Evolutionary conservation across 2,113 vertebrate species (phyloP).

Genomic region (Psilopogon haemacephalus): DNA sequence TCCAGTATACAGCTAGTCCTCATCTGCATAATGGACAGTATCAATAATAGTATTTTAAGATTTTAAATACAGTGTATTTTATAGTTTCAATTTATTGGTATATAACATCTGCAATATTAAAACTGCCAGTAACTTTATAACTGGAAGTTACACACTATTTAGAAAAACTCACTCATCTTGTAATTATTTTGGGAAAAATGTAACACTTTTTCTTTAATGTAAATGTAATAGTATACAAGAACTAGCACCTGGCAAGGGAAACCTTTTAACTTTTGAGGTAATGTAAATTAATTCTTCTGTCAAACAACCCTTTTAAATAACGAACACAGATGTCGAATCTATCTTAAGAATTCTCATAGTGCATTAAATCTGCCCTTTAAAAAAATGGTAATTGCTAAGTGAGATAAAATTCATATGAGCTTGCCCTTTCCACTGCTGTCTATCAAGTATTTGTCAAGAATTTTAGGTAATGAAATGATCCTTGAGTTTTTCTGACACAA

Average conservation of each 20-base stretch:
- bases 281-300: neutral
- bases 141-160: no score
- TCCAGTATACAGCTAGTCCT: neutral
- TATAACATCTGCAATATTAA: neutral
- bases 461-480: constrained; percentile 21
- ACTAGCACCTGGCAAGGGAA: neutral
- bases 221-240: neutral
- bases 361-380: constrained; percentile 41
- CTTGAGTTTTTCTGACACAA: constrained; percentile 1
- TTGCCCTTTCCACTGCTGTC: constrained; percentile 41
- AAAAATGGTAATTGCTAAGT: constrained; percentile 40
- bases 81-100: neutral
- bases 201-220: neutral
- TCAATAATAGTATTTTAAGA: neutral
- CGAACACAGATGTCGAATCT: neutral
- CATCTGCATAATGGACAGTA: neutral
- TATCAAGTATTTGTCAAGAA: constrained; percentile 38
- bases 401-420: constrained; percentile 47
- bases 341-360: constrained; percentile 24
- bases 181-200: neutral
- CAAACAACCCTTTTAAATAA: constrained; percentile 3
- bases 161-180: neutral
- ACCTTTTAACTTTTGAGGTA: neutral
- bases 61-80: neutral
- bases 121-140: no score